phyloP scores from a whole-genome alignment of 92 coral and sea anemone species.

The Parazoanthus swiftii region DNA sequence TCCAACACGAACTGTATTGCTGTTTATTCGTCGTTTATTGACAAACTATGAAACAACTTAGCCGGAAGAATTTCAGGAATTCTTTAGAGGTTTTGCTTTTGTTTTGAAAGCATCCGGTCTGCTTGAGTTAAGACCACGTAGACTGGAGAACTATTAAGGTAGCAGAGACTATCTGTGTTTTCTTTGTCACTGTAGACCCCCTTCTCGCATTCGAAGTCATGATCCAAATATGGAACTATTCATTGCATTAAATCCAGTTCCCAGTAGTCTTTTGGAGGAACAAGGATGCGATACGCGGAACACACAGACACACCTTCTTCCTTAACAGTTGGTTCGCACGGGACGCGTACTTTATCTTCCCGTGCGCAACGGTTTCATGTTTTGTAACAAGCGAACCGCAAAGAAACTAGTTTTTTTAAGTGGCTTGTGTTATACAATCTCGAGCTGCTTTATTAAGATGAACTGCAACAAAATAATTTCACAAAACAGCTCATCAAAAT shows the following conservation, averaged over 20 bases:
- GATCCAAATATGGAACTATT: not conserved
- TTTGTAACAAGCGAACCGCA: no score
- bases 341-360: not conserved
- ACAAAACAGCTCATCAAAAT: not conserved
- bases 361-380: no score
- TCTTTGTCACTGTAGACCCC: not conserved
- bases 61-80: slow-evolving; percentile 19
- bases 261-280: not conserved
- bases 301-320: not conserved
- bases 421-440: not conserved
- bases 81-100: not conserved
- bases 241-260: not conserved
- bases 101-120: slow-evolving; percentile 23
- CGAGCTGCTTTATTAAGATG: not conserved
- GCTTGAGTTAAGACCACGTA: slow-evolving; percentile 2
- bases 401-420: not conserved
- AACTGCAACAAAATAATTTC: not conserved
- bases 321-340: not conserved
- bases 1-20: slow-evolving; percentile 2
- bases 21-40: not conserved
- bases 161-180: not conserved
- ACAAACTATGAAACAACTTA: not conserved
- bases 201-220: not conserved
- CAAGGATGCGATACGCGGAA: not conserved
- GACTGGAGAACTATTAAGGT: not conserved